Conservation (phyloP, 2,797 vertebrate genomes). For the Cossypha heuglini region DNA sequence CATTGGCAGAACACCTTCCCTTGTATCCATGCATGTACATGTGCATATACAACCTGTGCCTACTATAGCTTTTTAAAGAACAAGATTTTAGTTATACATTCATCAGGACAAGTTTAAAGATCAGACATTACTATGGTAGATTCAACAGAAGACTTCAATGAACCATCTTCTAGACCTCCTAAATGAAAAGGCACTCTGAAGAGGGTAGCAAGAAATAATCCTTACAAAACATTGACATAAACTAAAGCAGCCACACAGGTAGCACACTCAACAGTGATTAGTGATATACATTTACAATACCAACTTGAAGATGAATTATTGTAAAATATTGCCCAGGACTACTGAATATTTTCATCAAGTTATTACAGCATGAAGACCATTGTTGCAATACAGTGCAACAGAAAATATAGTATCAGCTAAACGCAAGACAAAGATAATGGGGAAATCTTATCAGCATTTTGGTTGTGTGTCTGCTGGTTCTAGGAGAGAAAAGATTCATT, state of each 20-base stretch:
- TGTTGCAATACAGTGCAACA: neutral
- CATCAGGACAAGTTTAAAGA: conserved; percentile 62
- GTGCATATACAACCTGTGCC: conserved; percentile 64
- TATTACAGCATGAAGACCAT: conserved; percentile 1
- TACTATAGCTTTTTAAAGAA: conserved; percentile 60
- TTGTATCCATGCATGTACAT: conserved; percentile 66
- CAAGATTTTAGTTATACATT: conserved; percentile 69
- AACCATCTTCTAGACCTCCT: conserved; percentile 41
- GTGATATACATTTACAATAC: neutral
- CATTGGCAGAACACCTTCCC: conserved; percentile 68
- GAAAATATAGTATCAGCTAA: neutral
- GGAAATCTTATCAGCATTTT: neutral
- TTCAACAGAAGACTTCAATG: conserved; percentile 32
- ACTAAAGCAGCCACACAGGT: neutral
- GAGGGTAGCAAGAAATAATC: conserved; percentile 28
- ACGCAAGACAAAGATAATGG: neutral
- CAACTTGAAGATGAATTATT: neutral
- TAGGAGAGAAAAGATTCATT: neutral
- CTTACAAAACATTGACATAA: conserved; percentile 6
- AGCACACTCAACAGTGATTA: neutral
- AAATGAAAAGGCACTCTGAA: conserved; percentile 71
- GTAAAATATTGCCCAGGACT: conserved; percentile 27
- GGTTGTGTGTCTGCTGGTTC: neutral
- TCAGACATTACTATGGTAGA: conserved; percentile 34
- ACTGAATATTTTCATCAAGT: neutral